Percentiles rank a stretch among this genome's conserved stretches.
Evolutionary conservation across 2,113 vertebrate genomes (phyloP).

Genomic region (Notothenia rossii): DNA sequence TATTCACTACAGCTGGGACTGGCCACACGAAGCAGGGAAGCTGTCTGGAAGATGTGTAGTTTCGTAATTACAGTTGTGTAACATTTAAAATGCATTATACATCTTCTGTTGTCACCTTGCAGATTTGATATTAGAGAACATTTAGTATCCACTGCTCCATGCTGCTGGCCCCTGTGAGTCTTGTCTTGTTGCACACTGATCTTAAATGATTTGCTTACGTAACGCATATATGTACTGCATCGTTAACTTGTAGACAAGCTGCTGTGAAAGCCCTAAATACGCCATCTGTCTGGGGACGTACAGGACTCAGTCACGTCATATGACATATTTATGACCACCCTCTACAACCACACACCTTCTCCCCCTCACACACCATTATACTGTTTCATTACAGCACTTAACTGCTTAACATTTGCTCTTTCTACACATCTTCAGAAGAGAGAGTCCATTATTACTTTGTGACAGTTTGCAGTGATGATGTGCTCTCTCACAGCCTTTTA

Average conservation of each 20-base stretch:
- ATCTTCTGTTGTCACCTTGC: neutral
- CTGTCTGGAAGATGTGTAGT: neutral
- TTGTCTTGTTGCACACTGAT: conserved; percentile 26
- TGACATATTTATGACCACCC: conserved; percentile 50
- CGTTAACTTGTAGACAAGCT: conserved; percentile 48
- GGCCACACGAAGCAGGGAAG: neutral
- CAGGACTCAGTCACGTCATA: neutral
- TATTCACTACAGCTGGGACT: neutral
- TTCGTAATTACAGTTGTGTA: neutral
- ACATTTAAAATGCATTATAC: neutral
- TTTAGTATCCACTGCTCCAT: neutral
- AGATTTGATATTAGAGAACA: conserved; percentile 4
- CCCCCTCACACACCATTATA: neutral
- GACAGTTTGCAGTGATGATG: neutral
- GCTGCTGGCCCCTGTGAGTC: conserved; percentile 8
- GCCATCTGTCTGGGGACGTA: conserved; percentile 49
- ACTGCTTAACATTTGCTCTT: neutral
- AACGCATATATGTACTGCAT: conserved; percentile 19
- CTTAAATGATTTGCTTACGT: conserved; percentile 44
- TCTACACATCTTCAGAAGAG: neutral
- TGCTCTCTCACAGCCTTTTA: conserved; percentile 34
- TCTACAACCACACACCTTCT: neutral
- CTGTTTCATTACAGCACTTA: conserved; percentile 7
- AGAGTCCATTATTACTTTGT: neutral
- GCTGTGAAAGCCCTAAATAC: conserved; percentile 42